These are phyloP conservation scores for Diloba caeruleocephala DNA, from an alignment of 2,888 invertebrate species.

Conservation along the genomic window DNA sequence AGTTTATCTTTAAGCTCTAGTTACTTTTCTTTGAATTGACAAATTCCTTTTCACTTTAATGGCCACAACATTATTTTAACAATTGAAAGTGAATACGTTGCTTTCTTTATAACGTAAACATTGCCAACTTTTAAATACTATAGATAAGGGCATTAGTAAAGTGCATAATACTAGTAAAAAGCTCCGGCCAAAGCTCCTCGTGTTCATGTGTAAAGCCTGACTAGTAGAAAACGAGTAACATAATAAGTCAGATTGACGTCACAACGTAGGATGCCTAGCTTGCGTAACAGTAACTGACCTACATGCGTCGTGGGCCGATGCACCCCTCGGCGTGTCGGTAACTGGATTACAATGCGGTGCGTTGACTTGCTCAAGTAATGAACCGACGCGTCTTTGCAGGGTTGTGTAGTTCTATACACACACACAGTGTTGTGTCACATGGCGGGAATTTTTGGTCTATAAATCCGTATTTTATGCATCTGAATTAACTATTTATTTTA, in stretches of 20 bases:
- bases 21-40: slow-evolving; percentile 34
- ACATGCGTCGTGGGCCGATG: slow-evolving; percentile 76
- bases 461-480: no score
- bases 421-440: no score
- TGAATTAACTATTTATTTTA: not conserved
- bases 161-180: not conserved
- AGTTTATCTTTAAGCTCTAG: slow-evolving; percentile 33
- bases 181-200: slow-evolving; percentile 1
- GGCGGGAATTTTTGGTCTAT: no score
- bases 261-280: slow-evolving; percentile 64
- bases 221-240: slow-evolving; percentile 36
- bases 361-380: slow-evolving; percentile 66
- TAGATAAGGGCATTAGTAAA: no score
- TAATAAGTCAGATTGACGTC: slow-evolving; percentile 60
- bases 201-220: slow-evolving; percentile 1
- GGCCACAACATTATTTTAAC: slow-evolving; percentile 2
- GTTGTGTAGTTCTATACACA: no score
- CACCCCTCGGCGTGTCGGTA: slow-evolving; percentile 71
- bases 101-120: not conserved
- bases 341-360: slow-evolving; percentile 73
- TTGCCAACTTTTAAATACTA: no score
- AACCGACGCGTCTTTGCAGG: slow-evolving; percentile 26
- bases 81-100: slow-evolving; percentile 27
- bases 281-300: slow-evolving; percentile 77
- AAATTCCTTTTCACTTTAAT: slow-evolving; percentile 23